Evolutionary conservation across 1,140 invertebrate species (phyloP), one percentile per base, ranked within the genome.

Genomic region (Papilio aristodemus): DNA sequence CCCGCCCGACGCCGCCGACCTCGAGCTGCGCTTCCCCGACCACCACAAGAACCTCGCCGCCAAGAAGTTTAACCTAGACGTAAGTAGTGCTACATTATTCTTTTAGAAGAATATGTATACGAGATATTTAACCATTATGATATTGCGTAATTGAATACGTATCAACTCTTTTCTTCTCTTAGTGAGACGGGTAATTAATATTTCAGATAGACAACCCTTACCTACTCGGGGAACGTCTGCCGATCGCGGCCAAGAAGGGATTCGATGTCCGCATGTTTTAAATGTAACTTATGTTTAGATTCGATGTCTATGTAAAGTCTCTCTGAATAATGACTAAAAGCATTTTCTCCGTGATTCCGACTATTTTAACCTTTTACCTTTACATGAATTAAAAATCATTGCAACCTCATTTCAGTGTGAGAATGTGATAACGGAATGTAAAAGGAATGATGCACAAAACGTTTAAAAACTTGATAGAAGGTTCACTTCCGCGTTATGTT

Each of bases 221-320:
- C 76, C 93, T 97, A 67, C 92, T 92, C 76, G 96, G 96, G 10
- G 96, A 97, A 81, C 95, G 95, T 75, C 90, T 97, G 67, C 96
- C 96, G 13, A 95, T 97, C 69, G 96, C 96, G 38, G 96, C 96
- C 38, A 97, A 97, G 86, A 97, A 97, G 87, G 96, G 96, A 77
- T 94, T 94, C 78, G 93, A 96, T 73, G 93, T 95, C 9, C 83
- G 92, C 78, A 50, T 80, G 32, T 88, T 80, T 67, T 88, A 86
- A 81, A 54, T 77, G 32, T 75, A 74, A 59, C n/a, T 57, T 73
- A 67, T 39, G 67, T 74, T 71, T 76, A 78, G 68, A 76, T 71
- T 75, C 58, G 76, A 71, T 77, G 63, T 78, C 72, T 77, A 77
- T 69, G 76, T 73, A 74, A 77, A 62, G 71, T 71, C 60, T 46